A percentile compares a stretch with the other conserved stretches of the same genome.
Conservation (phyloP, 2,113 vertebrate genomes). For the Rynchops niger region DNA sequence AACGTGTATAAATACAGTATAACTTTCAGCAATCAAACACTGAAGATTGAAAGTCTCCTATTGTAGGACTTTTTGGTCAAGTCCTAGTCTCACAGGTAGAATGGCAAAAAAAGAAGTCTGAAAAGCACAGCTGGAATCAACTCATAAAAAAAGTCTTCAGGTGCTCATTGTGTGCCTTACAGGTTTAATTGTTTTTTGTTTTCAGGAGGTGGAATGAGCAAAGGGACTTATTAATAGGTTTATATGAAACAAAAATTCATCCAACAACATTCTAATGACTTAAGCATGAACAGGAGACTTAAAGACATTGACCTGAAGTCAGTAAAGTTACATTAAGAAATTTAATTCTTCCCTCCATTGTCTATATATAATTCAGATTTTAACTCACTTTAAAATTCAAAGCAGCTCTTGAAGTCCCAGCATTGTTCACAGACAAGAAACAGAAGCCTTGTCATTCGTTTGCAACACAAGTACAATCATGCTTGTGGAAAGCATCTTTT, state of each 20-base stretch:
- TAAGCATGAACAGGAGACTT: neutral
- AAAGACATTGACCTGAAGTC: neutral
- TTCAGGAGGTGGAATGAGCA: neutral
- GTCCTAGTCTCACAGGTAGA: neutral
- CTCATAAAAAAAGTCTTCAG: neutral
- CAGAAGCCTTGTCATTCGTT: neutral
- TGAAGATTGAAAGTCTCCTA: neutral
- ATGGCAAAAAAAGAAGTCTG: neutral
- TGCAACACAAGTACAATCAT: neutral
- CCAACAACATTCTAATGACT: neutral
- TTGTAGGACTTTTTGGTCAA: neutral
- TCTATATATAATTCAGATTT: neutral
- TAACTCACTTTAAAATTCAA: neutral
- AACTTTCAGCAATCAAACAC: neutral
- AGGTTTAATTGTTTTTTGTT: neutral
- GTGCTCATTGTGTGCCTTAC: neutral
- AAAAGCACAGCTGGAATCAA: neutral
- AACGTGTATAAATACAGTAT: neutral
- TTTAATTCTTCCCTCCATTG: neutral
- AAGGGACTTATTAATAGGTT: neutral
- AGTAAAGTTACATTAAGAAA: neutral
- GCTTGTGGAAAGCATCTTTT: neutral
- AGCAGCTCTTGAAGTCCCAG: neutral
- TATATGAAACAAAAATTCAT: neutral
- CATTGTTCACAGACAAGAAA: neutral